Conservation (phyloP, 2,113 vertebrate species). For the Eleginops maclovinus region DNA sequence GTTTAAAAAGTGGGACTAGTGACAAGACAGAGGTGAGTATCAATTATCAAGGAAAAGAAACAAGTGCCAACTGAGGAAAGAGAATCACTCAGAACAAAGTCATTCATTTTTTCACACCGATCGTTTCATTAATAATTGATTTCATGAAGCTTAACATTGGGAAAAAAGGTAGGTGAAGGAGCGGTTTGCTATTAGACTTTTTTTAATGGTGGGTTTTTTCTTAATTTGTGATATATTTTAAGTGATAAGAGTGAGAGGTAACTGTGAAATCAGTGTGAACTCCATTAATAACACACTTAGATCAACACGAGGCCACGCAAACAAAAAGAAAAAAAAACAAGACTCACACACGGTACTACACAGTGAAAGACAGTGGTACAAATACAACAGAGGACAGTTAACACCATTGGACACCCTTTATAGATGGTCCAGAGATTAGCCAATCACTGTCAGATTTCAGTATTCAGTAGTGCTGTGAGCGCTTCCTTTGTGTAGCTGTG, state of each 20-base stretch:
- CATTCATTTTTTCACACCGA: slow-evolving; percentile 18
- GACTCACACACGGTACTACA: slow-evolving; percentile 72
- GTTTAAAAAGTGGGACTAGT: slow-evolving; percentile 18
- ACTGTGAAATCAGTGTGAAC: slow-evolving; percentile 37
- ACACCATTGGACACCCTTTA: slow-evolving; percentile 87
- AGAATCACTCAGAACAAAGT: slow-evolving; percentile 68
- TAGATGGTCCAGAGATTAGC: slow-evolving; percentile 84
- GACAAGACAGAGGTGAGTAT: slow-evolving; percentile 60
- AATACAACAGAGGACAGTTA: slow-evolving; percentile 75
- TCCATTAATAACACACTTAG: slow-evolving; percentile 39
- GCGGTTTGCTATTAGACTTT: slow-evolving; percentile 29
- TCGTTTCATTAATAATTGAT: slow-evolving; percentile 53
- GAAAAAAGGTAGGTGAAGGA: slow-evolving; percentile 49
- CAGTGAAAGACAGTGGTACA: slow-evolving; percentile 69
- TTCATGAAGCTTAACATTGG: slow-evolving; percentile 34
- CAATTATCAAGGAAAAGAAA: slow-evolving; percentile 64
- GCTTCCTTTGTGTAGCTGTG: slow-evolving; percentile 59
- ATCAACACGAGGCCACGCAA: slow-evolving; percentile 66
- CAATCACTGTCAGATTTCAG: slow-evolving; percentile 76
- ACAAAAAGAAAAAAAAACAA: slow-evolving; percentile 47
- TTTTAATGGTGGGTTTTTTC: slow-evolving; percentile 55
- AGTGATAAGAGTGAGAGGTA: slow-evolving; percentile 19
- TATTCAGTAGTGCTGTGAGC: slow-evolving; percentile 57
- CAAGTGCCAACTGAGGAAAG: slow-evolving; percentile 69
- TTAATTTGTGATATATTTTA: slow-evolving; percentile 28